These are phyloP conservation scores for Botrylloides violaceus DNA, from an alignment of 23 tunicate species.

Conservation along the genomic window DNA sequence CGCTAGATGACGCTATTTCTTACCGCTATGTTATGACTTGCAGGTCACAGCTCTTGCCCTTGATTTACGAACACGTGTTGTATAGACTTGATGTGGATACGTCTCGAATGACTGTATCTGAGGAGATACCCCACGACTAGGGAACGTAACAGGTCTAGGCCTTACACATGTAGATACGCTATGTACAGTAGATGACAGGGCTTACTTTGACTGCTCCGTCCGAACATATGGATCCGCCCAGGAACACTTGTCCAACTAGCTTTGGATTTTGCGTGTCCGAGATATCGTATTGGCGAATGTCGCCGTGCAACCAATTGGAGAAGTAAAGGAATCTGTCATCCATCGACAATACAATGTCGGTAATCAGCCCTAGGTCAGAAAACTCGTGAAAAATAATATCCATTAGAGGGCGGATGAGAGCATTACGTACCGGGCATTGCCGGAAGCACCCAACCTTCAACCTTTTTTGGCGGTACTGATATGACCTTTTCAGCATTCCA, in stretches of 20 bases:
- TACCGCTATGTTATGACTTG: too few species aligned
- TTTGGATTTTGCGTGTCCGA: constrained; percentile 58
- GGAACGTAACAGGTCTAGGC: too few species aligned
- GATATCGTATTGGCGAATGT: constrained; percentile 85
- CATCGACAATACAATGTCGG: constrained; percentile 77
- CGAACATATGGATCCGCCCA: constrained; percentile 66
- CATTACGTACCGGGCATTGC: not conserved
- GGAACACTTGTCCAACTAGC: constrained; percentile 68
- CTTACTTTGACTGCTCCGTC: constrained; percentile 47
- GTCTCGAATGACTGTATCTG: too few species aligned
- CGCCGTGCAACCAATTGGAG: constrained; percentile 87
- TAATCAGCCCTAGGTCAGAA: too few species aligned
- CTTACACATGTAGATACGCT: too few species aligned
- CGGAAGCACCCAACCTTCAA: constrained; percentile 48
- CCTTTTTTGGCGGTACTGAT: constrained; percentile 45
- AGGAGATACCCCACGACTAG: too few species aligned
- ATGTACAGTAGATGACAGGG: too few species aligned
- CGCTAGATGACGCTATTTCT: too few species aligned
- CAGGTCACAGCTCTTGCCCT: too few species aligned
- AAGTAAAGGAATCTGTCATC: constrained; percentile 74
- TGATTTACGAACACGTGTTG: too few species aligned
- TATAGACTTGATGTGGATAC: too few species aligned
- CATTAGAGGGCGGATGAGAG: too few species aligned
- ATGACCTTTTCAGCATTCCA: constrained; percentile 66
- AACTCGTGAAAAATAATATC: not conserved